These are phyloP conservation scores for Thera britannica DNA, from an alignment of 2,888 invertebrate genomes.

Conservation along the genomic window DNA sequence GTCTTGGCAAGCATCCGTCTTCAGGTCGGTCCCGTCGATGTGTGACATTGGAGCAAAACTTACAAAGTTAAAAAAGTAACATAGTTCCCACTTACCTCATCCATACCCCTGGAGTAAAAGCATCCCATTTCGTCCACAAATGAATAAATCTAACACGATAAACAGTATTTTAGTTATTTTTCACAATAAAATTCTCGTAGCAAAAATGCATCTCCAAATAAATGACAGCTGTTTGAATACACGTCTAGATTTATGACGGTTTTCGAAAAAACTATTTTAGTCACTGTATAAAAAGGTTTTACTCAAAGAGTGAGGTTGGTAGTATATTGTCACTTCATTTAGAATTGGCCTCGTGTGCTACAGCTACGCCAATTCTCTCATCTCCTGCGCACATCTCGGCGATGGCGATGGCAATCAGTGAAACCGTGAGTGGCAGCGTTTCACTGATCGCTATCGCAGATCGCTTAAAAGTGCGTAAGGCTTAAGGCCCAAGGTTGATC, in stretches of 20 bases:
- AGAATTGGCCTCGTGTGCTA: constrained; percentile 10
- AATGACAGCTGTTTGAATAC: constrained; percentile 70
- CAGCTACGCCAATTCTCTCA: constrained; percentile 11
- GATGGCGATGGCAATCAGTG: no score
- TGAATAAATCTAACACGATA: constrained; percentile 44
- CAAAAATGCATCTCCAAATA: constrained; percentile 78
- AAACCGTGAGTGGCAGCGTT: no score
- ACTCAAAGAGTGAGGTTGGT: background rate
- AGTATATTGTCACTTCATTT: constrained; percentile 1
- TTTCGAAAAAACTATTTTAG: constrained; percentile 55
- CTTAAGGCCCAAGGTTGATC: background rate
- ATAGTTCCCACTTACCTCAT: constrained; percentile 59
- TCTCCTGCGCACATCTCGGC: background rate
- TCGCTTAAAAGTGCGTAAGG: no score
- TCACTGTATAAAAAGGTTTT: constrained; percentile 40
- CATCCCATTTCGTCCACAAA: constrained; percentile 70
- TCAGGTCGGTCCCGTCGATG: background rate
- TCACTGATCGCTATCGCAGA: no score
- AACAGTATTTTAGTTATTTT: constrained; percentile 59
- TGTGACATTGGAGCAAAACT: background rate
- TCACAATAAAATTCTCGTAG: constrained; percentile 60
- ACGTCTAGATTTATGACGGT: constrained; percentile 73
- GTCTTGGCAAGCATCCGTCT: background rate
- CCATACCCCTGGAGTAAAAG: constrained; percentile 62
- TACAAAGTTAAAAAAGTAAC: no score